These are phyloP conservation scores for Numenius arquata DNA, from an alignment of 2,113 vertebrate species.

Conservation along the genomic window DNA sequence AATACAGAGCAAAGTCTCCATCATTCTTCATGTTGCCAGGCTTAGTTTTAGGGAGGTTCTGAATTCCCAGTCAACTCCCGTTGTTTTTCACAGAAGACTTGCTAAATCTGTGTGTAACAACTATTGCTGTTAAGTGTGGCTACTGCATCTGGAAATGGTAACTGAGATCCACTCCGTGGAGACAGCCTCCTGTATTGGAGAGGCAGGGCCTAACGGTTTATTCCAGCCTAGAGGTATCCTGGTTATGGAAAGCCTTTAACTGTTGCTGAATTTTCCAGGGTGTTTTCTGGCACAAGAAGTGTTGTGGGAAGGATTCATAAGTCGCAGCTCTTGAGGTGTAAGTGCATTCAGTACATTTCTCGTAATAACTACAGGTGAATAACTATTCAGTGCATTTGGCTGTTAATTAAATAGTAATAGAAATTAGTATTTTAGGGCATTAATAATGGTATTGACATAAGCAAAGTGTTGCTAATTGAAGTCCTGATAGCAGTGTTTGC, in stretches of 20 bases:
- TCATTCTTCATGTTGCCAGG: not conserved
- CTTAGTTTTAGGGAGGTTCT: not conserved
- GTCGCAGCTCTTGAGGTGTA: not conserved
- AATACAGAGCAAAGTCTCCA: not conserved
- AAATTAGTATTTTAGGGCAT: not conserved
- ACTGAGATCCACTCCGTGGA: accelerated
- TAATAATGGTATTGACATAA: not conserved
- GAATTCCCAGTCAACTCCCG: not conserved
- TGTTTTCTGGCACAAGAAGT: not conserved
- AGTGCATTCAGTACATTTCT: not conserved
- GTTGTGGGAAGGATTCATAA: not conserved
- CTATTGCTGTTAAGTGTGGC: not conserved
- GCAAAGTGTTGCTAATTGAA: not conserved
- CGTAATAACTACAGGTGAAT: not conserved
- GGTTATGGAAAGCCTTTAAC: not conserved
- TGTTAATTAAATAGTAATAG: conserved; percentile 15
- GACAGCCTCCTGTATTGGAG: not conserved
- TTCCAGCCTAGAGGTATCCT: not conserved
- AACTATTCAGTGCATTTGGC: not conserved
- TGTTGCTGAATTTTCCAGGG: not conserved
- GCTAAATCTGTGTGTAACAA: not conserved
- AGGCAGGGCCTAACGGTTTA: not conserved
- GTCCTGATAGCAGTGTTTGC: not conserved
- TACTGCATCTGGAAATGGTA: not conserved
- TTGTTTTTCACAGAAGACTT: not conserved